Conservation (phyloP, 2,113 vertebrate genomes). For the Enhydra lutris region DNA sequence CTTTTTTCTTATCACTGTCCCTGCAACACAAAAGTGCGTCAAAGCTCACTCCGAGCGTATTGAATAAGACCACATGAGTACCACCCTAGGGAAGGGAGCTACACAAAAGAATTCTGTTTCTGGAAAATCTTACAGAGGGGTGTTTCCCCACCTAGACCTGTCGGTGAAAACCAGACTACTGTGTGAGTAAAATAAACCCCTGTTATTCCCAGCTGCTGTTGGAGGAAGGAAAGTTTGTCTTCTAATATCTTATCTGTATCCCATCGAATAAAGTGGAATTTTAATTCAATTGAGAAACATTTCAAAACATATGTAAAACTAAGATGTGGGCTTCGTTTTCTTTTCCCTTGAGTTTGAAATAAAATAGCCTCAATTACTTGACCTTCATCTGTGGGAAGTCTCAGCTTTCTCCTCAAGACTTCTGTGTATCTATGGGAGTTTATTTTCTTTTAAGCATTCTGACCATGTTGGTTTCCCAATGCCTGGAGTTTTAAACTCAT, state of each 20-base stretch:
- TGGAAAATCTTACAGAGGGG: neutral
- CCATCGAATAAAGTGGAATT: neutral
- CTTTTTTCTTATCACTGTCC: neutral
- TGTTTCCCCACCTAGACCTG: too few relatives aligned
- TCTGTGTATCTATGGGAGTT: neutral
- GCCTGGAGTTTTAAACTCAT: neutral
- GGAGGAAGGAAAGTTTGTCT: neutral
- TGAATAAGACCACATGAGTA: neutral
- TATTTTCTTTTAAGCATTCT: neutral
- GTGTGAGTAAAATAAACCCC: too few relatives aligned
- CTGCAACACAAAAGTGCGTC: neutral
- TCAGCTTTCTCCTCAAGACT: neutral
- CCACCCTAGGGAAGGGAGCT: too few relatives aligned
- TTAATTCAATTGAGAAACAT: neutral
- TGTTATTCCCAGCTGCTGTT: neutral
- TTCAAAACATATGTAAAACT: neutral
- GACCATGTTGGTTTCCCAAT: neutral
- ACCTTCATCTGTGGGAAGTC: neutral
- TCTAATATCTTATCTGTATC: neutral
- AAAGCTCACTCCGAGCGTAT: neutral
- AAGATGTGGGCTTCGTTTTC: neutral
- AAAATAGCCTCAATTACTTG: neutral
- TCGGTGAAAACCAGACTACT: too few relatives aligned
- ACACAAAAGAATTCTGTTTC: neutral
- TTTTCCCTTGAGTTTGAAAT: neutral